A percentile compares a stretch with the other conserved stretches of the same genome.
Evolutionary conservation across 2,888 invertebrate genomes (phyloP).

Genomic region (Mythimna albipuncta): DNA sequence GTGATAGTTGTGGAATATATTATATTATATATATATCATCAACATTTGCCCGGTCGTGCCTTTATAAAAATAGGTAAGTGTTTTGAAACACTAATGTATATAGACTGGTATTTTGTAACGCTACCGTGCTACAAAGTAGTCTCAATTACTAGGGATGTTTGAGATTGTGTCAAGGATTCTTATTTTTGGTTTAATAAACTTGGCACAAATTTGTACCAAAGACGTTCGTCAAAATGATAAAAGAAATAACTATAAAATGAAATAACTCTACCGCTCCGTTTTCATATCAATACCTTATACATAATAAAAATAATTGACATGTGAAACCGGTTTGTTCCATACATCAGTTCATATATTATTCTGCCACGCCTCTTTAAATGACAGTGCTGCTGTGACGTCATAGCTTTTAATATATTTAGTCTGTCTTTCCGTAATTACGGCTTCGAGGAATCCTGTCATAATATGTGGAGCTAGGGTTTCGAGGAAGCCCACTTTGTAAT

Average conservation of each 20-base stretch:
- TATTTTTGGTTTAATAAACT: too few species aligned
- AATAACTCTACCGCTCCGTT: not conserved
- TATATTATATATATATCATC: too few species aligned
- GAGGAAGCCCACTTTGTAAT: conserved; percentile 5
- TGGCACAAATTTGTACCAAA: too few species aligned
- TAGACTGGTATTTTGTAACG: too few species aligned
- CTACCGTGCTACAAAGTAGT: too few species aligned
- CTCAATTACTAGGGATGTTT: too few species aligned
- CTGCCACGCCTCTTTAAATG: conserved; percentile 53
- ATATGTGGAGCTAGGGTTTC: conserved; percentile 14
- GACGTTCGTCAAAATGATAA: too few species aligned
- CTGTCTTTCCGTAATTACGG: conserved; percentile 32
- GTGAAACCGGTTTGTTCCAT: conserved; percentile 32
- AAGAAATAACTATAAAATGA: not conserved
- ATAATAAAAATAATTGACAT: conserved; percentile 33
- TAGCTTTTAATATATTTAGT: conserved; percentile 30
- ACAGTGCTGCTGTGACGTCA: conserved; percentile 29
- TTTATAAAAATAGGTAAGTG: too few species aligned
- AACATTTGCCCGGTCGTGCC: too few species aligned
- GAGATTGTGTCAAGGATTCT: too few species aligned
- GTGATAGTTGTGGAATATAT: too few species aligned
- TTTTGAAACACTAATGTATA: too few species aligned
- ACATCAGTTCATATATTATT: conserved; percentile 44
- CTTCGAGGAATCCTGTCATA: conserved; percentile 35
- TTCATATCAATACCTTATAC: not conserved